Conservation (phyloP, 2,113 vertebrate species). For the Phoxinus phoxinus region DNA sequence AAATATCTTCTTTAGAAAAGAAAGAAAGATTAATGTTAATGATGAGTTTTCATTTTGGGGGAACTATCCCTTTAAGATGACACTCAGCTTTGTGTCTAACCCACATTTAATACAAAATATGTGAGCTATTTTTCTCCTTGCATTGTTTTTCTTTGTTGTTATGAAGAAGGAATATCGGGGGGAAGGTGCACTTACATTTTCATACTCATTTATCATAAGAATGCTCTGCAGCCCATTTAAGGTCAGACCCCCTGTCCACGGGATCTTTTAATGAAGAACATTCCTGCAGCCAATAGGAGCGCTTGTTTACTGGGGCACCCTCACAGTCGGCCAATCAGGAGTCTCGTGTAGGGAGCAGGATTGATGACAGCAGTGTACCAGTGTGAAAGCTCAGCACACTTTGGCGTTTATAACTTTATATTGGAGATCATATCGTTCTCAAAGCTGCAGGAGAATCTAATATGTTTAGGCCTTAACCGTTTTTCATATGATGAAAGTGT, state of each 20-base stretch:
- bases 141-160: slow-evolving; percentile 13
- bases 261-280: slow-evolving; percentile 68
- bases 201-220: slow-evolving; percentile 69
- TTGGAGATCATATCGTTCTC: slow-evolving; percentile 58
- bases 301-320: slow-evolving; percentile 46
- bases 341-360: slow-evolving; percentile 60
- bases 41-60: neutral
- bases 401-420: slow-evolving; percentile 66
- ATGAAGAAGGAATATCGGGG: neutral
- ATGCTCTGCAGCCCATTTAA: slow-evolving; percentile 62
- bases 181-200: slow-evolving; percentile 9
- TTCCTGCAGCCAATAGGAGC: slow-evolving; percentile 63
- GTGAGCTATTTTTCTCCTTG: neutral
- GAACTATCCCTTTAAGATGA: neutral
- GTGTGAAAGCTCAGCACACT: slow-evolving; percentile 70
- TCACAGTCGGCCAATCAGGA: slow-evolving; percentile 57
- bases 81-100: neutral
- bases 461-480: slow-evolving; percentile 61
- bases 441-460: slow-evolving; percentile 70
- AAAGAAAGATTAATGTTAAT: neutral
- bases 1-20: neutral
- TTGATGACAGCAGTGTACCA: slow-evolving; percentile 71
- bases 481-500: slow-evolving; percentile 58
- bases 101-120: slow-evolving; percentile 19
- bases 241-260: slow-evolving; percentile 60